Evolutionary conservation across 2,113 vertebrate species (phyloP), one percentile per base, ranked within the genome.

Genomic region (Cyanoliseus patagonus): DNA sequence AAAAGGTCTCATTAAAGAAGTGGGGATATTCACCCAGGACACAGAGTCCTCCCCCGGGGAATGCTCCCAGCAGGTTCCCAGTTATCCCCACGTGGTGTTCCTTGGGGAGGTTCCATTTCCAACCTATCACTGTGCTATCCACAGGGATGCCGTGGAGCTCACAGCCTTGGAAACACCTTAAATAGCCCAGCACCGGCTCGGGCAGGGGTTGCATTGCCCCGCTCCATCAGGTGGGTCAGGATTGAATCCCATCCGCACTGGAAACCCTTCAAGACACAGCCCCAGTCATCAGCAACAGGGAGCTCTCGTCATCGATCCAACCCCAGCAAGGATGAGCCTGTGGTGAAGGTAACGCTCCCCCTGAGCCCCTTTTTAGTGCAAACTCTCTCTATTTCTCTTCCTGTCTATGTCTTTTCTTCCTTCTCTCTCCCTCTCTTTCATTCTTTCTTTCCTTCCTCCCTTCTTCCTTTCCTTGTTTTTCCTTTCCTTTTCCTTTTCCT

Each of bases 321-420:
- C 13, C n/a, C 39, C 79, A 80, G 70, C 66, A 27, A 88, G 81
- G 70, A 97, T 93, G 96, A 96, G 90, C 81, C 89, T 37, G 72
- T 11, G 4, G 63, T 92, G 89, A 97, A 98, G 97, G 97, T 98
- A 97, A 97, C 0, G 7, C 73, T 44, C 35, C 62, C 15, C 25
- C 7, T 27, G 4, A 61, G 42, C 30, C 28, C 31, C 25, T 75
- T 74, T 17, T 66, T 8, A 8, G n/a, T 30, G 31, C 16, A 12
- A 13, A 4, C 13, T 41, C 25, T 28, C 25, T 41, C 7, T 37
- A 7, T 27, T 37, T 37, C 17, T 18, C 17, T 37, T 12, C 1
- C 59, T 27, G 59, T 28, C 42, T 55, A 25, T 46, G 12, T 3
- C 13, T 67, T 51, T 28, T 2, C 41, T 27, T 82, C 31, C 55